phyloP scores from a whole-genome alignment of 2,888 invertebrate genomes.

The Dolichopus griseipennis region DNA sequence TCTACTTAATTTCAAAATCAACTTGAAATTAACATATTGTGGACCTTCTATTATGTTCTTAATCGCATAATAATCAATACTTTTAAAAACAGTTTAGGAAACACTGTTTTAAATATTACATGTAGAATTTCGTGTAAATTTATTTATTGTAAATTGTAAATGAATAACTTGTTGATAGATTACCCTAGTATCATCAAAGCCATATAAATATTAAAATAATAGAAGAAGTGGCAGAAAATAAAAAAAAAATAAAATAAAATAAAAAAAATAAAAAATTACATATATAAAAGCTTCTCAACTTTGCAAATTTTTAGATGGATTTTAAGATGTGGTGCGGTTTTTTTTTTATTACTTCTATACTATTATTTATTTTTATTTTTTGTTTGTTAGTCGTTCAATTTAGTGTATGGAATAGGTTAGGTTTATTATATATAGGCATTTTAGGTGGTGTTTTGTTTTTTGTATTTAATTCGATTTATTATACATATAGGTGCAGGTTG shows the following conservation, averaged over 20 bases:
- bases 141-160: background rate
- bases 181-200: background rate
- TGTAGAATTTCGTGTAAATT: background rate
- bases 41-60: too few relatives aligned
- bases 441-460: background rate
- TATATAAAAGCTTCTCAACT: background rate
- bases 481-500: background rate
- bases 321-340: background rate
- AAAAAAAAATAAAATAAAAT: background rate
- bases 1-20: too few relatives aligned
- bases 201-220: background rate
- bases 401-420: background rate
- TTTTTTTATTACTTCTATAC: background rate
- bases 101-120: background rate
- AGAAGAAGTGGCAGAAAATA: background rate
- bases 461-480: background rate
- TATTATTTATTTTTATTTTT: background rate
- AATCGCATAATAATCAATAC: too few relatives aligned
- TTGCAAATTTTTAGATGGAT: background rate
- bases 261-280: background rate
- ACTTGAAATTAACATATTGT: too few relatives aligned
- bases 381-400: background rate
- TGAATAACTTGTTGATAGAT: slow-evolving; percentile 1
- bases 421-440: background rate
- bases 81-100: background rate